Percentiles rank a stretch among this genome's conserved stretches.
Evolutionary conservation across 2,888 invertebrate species (phyloP).

Genomic region (Lymantria dispar): DNA sequence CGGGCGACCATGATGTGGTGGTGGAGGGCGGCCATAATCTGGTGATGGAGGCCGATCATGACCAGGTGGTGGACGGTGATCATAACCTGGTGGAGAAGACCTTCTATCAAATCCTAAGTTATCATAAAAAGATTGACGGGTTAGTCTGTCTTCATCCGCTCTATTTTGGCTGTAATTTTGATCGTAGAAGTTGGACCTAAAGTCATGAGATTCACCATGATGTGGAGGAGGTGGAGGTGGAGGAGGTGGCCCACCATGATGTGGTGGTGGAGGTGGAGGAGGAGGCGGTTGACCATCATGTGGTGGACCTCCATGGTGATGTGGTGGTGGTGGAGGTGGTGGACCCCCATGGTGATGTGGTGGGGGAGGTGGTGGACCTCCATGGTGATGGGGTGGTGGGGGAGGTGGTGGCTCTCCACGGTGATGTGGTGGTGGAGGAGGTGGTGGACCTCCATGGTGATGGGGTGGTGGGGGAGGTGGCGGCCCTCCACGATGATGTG

Average conservation of each 20-base stretch:
- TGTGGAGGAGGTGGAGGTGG: constrained; percentile 10
- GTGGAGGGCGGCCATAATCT: too few species aligned
- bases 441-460: constrained; percentile 17
- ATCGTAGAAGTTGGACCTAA: constrained; percentile 13
- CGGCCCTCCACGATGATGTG: constrained; percentile 1
- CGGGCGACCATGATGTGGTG: constrained; percentile 1
- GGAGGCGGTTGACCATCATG: too few species aligned
- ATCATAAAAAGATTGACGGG: constrained; percentile 14
- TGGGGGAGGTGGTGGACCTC: constrained; percentile 11
- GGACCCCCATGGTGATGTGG: background rate
- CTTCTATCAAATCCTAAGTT: background rate
- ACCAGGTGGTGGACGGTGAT: constrained; percentile 2
- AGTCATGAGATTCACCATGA: constrained; percentile 9
- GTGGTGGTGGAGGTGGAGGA: constrained; percentile 11
- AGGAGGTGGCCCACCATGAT: background rate
- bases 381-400: constrained; percentile 6
- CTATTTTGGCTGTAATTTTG: background rate
- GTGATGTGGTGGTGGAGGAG: constrained; percentile 8
- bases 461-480: constrained; percentile 11
- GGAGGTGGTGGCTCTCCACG: constrained; percentile 2
- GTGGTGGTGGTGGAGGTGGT: constrained; percentile 12
- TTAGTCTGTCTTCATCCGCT: constrained; percentile 16
- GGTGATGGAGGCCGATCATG: background rate
- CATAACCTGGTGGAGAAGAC: background rate
- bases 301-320: constrained; percentile 15